Evolutionary conservation across 1,140 invertebrate genomes (phyloP).

Genomic region (Leptoteleia sp.): DNA sequence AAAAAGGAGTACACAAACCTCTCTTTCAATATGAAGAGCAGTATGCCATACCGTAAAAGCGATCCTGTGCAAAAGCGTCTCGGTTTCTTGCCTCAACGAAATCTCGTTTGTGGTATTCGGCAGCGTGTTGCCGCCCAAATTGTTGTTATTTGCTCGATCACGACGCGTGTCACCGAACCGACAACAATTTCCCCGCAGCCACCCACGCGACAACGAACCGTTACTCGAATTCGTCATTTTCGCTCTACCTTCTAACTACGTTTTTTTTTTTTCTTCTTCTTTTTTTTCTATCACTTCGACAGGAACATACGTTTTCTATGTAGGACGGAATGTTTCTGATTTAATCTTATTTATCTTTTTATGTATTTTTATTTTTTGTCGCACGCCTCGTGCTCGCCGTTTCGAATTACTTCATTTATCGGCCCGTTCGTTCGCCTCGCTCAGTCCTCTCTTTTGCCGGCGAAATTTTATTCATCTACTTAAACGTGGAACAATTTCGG

Average conservation of each 20-base stretch:
- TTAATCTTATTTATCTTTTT: no score
- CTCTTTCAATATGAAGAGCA: conserved; percentile 83
- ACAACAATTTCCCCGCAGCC: conserved; percentile 74
- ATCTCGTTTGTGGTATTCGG: conserved; percentile 47
- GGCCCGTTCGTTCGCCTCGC: no score
- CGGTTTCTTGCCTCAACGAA: conserved; percentile 73
- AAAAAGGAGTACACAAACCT: conserved; percentile 72
- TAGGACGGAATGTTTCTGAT: conserved; percentile 45
- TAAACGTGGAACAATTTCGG: no score
- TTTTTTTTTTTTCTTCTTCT: background rate
- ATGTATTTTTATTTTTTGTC: conserved; percentile 9
- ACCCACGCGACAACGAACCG: conserved; percentile 71
- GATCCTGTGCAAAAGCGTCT: conserved; percentile 82
- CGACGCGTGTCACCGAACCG: conserved; percentile 70
- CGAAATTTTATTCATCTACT: no score
- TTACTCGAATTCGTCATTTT: conserved; percentile 73
- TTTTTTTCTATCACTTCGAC: background rate
- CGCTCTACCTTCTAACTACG: background rate
- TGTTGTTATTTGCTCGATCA: conserved; percentile 70
- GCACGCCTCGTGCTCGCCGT: no score
- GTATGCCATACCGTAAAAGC: conserved; percentile 85
- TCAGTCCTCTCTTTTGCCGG: no score
- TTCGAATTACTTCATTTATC: no score
- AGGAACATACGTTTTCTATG: conserved; percentile 38
- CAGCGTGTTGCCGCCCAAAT: conserved; percentile 34